Evolutionary conservation across 2,888 invertebrate species (phyloP), one percentile per base, ranked within the genome.

Genomic region (Lutraria lutraria): DNA sequence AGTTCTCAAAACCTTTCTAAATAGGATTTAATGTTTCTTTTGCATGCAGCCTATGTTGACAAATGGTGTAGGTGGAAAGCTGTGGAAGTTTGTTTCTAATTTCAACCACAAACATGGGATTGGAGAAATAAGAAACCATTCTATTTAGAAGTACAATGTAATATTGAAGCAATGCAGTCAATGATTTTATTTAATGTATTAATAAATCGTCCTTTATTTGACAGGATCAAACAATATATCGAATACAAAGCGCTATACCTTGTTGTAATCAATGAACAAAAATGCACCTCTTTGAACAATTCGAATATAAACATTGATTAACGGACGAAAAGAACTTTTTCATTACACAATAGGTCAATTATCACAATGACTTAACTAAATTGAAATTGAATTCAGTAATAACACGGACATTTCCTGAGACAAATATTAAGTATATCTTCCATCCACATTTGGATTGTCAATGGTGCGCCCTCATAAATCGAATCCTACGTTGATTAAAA

Each of bases 231-330:
- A 68, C 25, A 68, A 76, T 56, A 56, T 15, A 34, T 15, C 31
- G 76, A 31, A 34, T 31, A 76, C 76, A 34, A 34, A 31, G 31
- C 76, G 31, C 31, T 31, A 3, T 76, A 12, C 76, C 13, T 76
- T 16, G 12, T 12, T 31, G 15, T 4, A 76, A 76, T 76, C 76
- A 25, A 76, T 76, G 29, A 16, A 76, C 31, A 34, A 34, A 31
- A 76, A 31, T 34, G 34, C 76, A 31, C 16, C 34, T 12, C 15
- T 19, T 31, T 6, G 25, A 19, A 31, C 0, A 16, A 13, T 3
- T 31, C 31, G 31, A 76, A 76, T 76, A 76, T 76, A 31, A 76
- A 76, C 31, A 76, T 76, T 34, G 76, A 76, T 76, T 76, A 76
- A 31, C 31, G 2, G 34, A 76, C 15, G 25, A 72, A 72, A 76